These are phyloP conservation scores for Palythoa heliodiscus DNA, from an alignment of 92 coral and sea anemone species.

Conservation along the genomic window DNA sequence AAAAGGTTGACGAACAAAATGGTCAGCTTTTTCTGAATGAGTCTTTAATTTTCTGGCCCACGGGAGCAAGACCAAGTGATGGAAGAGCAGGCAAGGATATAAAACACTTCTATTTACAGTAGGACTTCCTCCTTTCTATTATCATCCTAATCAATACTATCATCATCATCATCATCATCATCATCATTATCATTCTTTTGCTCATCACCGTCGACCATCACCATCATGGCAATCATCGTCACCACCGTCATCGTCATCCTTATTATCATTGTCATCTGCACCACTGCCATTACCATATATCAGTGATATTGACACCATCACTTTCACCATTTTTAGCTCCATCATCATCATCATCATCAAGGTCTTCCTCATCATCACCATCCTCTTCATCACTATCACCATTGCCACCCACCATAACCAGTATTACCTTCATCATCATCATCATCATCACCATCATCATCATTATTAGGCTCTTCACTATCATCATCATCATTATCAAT, in stretches of 20 bases:
- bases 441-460: background rate
- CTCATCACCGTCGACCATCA: too few species aligned
- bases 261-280: too few species aligned
- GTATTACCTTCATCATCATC: too few species aligned
- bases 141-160: background rate
- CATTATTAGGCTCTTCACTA: background rate
- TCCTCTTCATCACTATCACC: background rate
- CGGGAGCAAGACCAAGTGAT: slow-evolving; percentile 67
- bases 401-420: background rate
- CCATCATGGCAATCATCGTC: too few species aligned
- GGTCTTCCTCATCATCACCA: background rate
- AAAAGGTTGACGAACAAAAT: slow-evolving; percentile 41
- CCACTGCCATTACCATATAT: too few species aligned
- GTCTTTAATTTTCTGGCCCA: slow-evolving; percentile 64
- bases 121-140: background rate
- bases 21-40: slow-evolving; percentile 68
- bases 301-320: background rate
- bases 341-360: background rate
- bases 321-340: background rate
- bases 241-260: too few species aligned
- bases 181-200: background rate
- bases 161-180: background rate
- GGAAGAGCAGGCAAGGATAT: slow-evolving; percentile 45
- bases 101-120: background rate
- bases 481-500: background rate